Base-by-base conservation (phyloP, 2,797 vertebrate species). In the Tympanoctomys barrerae region DNA sequence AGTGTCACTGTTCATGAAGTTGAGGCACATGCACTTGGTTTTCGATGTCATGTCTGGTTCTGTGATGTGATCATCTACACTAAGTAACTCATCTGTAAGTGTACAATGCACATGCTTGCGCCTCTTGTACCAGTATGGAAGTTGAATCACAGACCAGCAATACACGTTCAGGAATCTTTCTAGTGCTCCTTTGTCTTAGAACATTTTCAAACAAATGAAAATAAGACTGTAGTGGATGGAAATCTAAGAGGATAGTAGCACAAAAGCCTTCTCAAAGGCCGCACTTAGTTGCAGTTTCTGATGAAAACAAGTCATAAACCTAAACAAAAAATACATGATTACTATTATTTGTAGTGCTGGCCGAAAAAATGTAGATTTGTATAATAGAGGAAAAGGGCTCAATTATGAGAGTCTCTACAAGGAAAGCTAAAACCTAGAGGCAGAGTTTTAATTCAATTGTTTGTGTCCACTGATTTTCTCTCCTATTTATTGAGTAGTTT, bases 391-490 rank as follows among this genome's bases (percentile, higher is more conserved):
- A 94, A 94, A 87, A 86, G 21, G 64, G 21, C 31, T 71, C 85
- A 88, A 61, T 87, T 61, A 89, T 92, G 62, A 85, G 78, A 94
- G 28, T 70, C 18, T 28, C 52, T 89, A 85, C 28, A 90, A 80
- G 73, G 42, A 94, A 88, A 94, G 28, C 42, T 42, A 78, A 92
- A 87, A 79, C 42, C 83, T 79, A 68, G 83, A 95, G 68, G 75
- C 77, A 84, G 59, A 33, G 3, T 77, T 97, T 91, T 7, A 39
- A 89, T 93, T 89, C 88, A 57, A 33, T 86, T 93, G 95, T 97
- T 94, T 91, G 84, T 19, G 19, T 96, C 22, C 70, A 16, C n/a
- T 49, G 68, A 78, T 81, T 22, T 85, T 19, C 26, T 31, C 82
- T 46, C 14, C 87, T 5, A 87, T 2, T n/a, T 91, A 19, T 94